Evolutionary conservation across 2,113 vertebrate genomes (phyloP), one percentile per base, ranked within the genome.

Genomic region (Serilophus lunatus): DNA sequence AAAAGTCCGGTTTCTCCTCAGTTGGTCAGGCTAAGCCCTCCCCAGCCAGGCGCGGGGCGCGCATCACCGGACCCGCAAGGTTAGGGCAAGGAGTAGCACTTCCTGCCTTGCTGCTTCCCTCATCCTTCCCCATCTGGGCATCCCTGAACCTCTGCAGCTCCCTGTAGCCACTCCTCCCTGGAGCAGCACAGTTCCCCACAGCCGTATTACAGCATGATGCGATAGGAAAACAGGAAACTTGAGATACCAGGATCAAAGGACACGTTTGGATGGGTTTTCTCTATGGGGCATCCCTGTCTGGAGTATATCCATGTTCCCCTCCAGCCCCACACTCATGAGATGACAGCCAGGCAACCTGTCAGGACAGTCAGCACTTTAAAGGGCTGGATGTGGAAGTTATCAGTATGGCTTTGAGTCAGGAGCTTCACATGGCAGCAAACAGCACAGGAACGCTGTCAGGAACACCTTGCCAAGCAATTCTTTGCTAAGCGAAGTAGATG

Each of bases 401-500:
- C 68, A 60, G n/a, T 0, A 0, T 13, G 13, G 53, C 40, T 76
- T 84, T 59, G 22, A 44, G 22, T 15, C 2, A 0, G 45, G 49
- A 92, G 50, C 38, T 70, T 47, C 13, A 31, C 56, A 3, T 0
- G 2, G 8, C 45, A 66, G 47, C 6, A 4, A 63, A 51, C 82
- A 45, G 44, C 3, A 3, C 2, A 3, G 74, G 53, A 60, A 23
- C 0, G 1, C 16, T 25, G 25, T 76, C 71, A 83, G 66, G 59
- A 88, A 7, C 40, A 14, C 40, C 2, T 4, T 9, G 0, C 5
- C 0, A 0, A 64, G 77, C 77, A 31, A 36, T 0, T 0, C 28
- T 33, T 7, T 19, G 74, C 60, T 76, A 18, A 49, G 61, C n/a
- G 78, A 40, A 57, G 63, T 0, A 65, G 29, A n/a, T 6, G 31